These are phyloP conservation scores for Charanyca ferruginea DNA, from an alignment of 2,888 invertebrate species.

Conservation along the genomic window DNA sequence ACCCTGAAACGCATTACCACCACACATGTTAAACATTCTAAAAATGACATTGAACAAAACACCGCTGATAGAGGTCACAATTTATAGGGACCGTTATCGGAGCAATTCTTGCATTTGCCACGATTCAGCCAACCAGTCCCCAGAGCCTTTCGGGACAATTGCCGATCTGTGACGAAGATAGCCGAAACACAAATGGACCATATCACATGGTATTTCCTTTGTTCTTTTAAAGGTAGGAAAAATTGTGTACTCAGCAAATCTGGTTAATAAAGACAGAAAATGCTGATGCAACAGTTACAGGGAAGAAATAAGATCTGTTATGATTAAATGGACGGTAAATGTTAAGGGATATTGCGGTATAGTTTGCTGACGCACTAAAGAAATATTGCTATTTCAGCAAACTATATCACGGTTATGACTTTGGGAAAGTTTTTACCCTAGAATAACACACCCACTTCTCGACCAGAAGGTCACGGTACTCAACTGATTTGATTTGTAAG, in stretches of 20 bases:
- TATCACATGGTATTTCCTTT: conserved; percentile 67
- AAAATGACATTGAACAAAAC: conserved; percentile 71
- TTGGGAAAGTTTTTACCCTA: too few species aligned
- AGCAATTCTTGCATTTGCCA: conserved; percentile 78
- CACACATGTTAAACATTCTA: conserved; percentile 40
- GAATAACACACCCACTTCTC: neutral
- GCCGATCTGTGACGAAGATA: conserved; percentile 77
- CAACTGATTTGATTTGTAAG: too few species aligned
- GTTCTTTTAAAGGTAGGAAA: conserved; percentile 49
- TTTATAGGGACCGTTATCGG: conserved; percentile 79
- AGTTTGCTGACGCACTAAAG: neutral
- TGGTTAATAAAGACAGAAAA: conserved; percentile 41
- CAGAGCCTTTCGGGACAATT: conserved; percentile 70
- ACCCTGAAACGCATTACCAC: conserved; percentile 27
- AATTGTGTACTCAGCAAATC: conserved; percentile 45
- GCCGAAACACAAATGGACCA: conserved; percentile 76
- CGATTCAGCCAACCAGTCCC: conserved; percentile 71
- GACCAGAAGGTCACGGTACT: neutral
- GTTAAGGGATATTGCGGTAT: neutral
- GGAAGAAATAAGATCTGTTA: conserved; percentile 29
- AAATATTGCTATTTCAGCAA: neutral
- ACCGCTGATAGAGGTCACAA: conserved; percentile 73
- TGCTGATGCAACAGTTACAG: conserved; percentile 40
- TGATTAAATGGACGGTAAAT: conserved; percentile 26
- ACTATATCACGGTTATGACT: neutral